Evolutionary conservation across 2,797 vertebrate species (phyloP).

Genomic region (Epinephelus awoara): DNA sequence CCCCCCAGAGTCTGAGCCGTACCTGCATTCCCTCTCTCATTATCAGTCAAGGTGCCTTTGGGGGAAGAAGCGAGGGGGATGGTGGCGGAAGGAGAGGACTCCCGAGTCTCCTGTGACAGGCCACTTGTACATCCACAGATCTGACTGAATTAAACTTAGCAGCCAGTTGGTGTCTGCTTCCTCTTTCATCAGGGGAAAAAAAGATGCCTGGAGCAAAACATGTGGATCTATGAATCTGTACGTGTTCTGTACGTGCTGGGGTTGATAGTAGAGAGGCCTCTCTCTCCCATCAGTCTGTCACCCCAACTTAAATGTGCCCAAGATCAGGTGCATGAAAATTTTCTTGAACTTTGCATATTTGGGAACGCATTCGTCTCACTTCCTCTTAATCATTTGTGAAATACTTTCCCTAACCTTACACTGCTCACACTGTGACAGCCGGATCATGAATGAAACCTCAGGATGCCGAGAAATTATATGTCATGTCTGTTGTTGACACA

Average conservation of each 20-base stretch:
- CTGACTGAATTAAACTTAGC: constrained; percentile 62
- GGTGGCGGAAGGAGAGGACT: constrained; percentile 52
- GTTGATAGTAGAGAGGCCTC: constrained; percentile 6
- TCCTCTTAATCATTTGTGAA: not conserved
- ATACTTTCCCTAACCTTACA: not conserved
- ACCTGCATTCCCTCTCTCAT: constrained; percentile 88
- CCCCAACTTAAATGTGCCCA: not conserved
- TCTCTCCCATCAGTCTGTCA: not conserved
- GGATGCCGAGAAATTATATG: constrained; percentile 18
- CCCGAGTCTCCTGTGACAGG: constrained; percentile 63
- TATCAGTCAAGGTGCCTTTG: constrained; percentile 91
- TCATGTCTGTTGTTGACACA: constrained; percentile 21
- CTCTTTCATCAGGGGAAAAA: constrained; percentile 14
- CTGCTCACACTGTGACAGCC: constrained; percentile 4
- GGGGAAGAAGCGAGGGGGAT: constrained; percentile 61
- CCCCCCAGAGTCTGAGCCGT: constrained; percentile 81
- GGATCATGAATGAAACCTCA: constrained; percentile 15
- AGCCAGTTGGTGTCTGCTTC: constrained; percentile 41
- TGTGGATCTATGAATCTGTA: constrained; percentile 15
- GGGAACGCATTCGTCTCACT: not conserved
- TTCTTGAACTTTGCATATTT: constrained; percentile 9
- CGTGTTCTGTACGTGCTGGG: not conserved
- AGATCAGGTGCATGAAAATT: not conserved
- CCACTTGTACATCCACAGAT: constrained; percentile 61
- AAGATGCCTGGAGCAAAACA: constrained; percentile 38